phyloP scores from a whole-genome alignment of 2,113 vertebrate genomes.

The Festucalex cinctus region DNA sequence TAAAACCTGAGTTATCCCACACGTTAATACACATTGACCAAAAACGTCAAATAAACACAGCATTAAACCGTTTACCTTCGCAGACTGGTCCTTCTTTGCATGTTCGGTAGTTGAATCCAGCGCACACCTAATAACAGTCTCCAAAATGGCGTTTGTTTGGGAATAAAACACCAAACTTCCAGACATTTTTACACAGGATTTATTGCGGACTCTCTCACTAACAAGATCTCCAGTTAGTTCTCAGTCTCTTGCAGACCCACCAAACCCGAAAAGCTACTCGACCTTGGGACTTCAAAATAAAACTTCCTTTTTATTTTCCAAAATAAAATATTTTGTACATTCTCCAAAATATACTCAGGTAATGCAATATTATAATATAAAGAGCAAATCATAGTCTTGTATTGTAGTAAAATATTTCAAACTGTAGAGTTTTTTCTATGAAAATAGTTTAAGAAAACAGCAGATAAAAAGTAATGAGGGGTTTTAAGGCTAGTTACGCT shows the following conservation, averaged over 20 bases:
- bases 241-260: neutral
- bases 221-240: neutral
- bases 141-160: constrained; percentile 47
- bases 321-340: neutral
- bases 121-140: constrained; percentile 14
- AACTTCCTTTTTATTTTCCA: neutral
- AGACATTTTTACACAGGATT: constrained; percentile 27
- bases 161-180: constrained; percentile 34
- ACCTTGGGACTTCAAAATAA: constrained; percentile 49
- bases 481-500: too few relatives aligned
- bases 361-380: too few relatives aligned
- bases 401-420: neutral
- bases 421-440: neutral
- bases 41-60: neutral
- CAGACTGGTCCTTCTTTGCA: neutral
- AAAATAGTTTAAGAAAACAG: neutral
- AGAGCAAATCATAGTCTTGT: neutral
- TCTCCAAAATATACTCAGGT: neutral
- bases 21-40: neutral
- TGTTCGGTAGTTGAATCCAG: constrained; percentile 1
- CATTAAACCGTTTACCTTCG: constrained; percentile 21
- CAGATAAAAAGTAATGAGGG: neutral
- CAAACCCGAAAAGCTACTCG: neutral
- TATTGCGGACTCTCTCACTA: neutral
- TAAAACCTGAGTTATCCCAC: neutral